These are phyloP conservation scores for Tyrannus savana DNA, from an alignment of 2,113 vertebrate species.

Conservation along the genomic window DNA sequence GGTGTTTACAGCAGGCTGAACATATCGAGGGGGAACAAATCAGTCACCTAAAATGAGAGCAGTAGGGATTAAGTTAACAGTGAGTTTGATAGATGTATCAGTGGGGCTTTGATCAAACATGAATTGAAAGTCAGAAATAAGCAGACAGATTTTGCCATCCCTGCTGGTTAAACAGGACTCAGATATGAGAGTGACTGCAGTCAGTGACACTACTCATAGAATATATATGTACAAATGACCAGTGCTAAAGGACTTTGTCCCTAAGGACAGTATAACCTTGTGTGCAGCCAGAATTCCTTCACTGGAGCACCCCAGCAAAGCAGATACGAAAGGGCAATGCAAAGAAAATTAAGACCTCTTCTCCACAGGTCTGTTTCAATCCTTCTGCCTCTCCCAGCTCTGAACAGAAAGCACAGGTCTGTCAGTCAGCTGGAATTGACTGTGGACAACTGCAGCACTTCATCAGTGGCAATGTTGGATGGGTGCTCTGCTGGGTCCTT, in stretches of 20 bases:
- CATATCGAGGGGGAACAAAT: background rate
- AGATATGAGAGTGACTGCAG: background rate
- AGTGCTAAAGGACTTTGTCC: background rate
- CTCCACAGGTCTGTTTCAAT: background rate
- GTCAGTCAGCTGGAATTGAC: background rate
- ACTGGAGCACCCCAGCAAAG: background rate
- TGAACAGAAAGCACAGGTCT: background rate
- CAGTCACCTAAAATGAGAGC: background rate
- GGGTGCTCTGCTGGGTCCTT: background rate
- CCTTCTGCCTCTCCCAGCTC: background rate
- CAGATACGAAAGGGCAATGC: background rate
- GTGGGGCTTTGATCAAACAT: conserved; percentile 2
- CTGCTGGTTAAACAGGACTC: background rate
- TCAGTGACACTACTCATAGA: background rate
- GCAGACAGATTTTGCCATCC: background rate
- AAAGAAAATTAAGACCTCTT: background rate
- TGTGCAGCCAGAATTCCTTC: background rate
- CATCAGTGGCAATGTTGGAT: background rate
- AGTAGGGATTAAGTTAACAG: conserved; percentile 7
- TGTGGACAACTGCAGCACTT: background rate
- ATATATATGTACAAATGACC: no score
- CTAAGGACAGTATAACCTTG: background rate
- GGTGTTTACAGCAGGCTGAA: conserved; percentile 1
- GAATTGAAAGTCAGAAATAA: conserved; percentile 4
- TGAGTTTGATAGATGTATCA: background rate